phyloP scores from a whole-genome alignment of 1,140 invertebrate species.

The Nebria ingens region DNA sequence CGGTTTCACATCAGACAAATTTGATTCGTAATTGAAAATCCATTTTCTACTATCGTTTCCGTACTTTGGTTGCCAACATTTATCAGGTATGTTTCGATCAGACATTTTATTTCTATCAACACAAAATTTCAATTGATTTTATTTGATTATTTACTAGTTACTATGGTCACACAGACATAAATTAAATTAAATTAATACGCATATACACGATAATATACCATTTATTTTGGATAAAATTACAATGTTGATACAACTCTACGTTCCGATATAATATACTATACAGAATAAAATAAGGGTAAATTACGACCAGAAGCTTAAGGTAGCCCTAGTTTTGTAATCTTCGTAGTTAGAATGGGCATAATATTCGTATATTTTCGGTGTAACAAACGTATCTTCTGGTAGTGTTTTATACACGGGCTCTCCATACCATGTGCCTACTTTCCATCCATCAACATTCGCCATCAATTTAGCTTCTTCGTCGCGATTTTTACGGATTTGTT shows the following conservation, averaged over 20 bases:
- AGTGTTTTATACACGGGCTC: conserved; percentile 57
- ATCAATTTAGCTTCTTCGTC: conserved; percentile 79
- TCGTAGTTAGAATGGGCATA: conserved; percentile 49
- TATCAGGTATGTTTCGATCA: conserved; percentile 14
- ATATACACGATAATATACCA: too few species aligned
- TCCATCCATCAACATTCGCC: conserved; percentile 81
- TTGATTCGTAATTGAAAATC: conserved; percentile 13
- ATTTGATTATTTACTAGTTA: too few species aligned
- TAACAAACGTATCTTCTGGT: conserved; percentile 42
- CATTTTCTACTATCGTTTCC: conserved; percentile 17
- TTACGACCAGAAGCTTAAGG: conserved; percentile 45
- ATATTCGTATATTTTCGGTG: conserved; percentile 56
- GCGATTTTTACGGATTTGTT: conserved; percentile 65
- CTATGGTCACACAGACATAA: too few species aligned
- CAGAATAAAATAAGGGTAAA: conserved; percentile 5
- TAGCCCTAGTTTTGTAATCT: conserved; percentile 39
- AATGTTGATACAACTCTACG: too few species aligned
- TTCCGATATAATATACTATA: too few species aligned
- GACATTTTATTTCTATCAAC: too few species aligned
- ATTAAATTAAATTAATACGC: too few species aligned
- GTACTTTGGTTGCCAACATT: conserved; percentile 15
- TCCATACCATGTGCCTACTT: conserved; percentile 76
- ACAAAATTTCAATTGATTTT: too few species aligned
- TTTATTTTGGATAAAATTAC: too few species aligned
- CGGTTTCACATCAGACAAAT: neutral